Conservation (phyloP, 2,113 vertebrate species). For the Hyaena hyaena region DNA sequence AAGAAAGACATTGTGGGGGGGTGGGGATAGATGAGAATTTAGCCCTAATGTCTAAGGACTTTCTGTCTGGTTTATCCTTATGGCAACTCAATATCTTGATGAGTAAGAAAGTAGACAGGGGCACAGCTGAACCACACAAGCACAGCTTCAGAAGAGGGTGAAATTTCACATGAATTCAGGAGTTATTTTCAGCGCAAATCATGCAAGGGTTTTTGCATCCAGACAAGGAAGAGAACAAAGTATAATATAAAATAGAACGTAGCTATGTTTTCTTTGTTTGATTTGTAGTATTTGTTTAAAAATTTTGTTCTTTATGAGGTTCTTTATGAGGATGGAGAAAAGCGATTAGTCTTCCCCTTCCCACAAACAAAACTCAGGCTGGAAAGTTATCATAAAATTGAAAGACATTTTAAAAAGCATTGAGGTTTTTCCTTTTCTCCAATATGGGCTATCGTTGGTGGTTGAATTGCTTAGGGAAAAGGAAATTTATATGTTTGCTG, state of each 20-base stretch:
- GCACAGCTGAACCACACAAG: not conserved
- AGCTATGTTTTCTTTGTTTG: not conserved
- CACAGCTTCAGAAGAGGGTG: not conserved
- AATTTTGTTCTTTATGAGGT: not conserved
- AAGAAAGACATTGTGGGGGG: not conserved
- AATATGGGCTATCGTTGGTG: not conserved
- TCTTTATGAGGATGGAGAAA: slow-evolving; percentile 8
- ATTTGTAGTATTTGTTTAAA: not conserved
- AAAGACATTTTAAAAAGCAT: not conserved
- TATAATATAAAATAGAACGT: not conserved
- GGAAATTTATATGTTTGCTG: not conserved
- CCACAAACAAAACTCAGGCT: not conserved
- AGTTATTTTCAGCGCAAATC: slow-evolving; percentile 25
- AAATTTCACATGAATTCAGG: not conserved
- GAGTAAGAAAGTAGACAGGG: not conserved
- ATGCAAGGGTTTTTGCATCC: not conserved
- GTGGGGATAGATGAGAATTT: slow-evolving; percentile 1
- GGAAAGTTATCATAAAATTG: not conserved
- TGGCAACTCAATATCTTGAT: not conserved
- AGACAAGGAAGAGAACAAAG: not conserved
- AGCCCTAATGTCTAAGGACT: slow-evolving; percentile 7
- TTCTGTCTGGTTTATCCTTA: not conserved
- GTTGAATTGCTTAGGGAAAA: slow-evolving; percentile 13
- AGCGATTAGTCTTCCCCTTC: not conserved
- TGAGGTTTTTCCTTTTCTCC: not conserved